These are phyloP conservation scores for Pyrgilauda ruficollis DNA, from an alignment of 2,113 vertebrate species.

Conservation along the genomic window DNA sequence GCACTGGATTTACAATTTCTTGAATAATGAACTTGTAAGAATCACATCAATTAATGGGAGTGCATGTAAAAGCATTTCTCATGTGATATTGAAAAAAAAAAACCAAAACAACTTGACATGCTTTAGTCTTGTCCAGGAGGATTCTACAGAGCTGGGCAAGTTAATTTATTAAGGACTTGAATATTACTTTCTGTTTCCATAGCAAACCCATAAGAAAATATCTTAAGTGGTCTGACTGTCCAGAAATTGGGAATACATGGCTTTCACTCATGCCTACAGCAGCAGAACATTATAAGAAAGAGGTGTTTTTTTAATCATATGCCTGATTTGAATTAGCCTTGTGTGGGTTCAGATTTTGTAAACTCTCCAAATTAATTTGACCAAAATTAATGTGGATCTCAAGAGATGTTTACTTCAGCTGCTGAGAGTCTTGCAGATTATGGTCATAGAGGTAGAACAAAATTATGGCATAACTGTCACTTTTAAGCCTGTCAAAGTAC, in stretches of 20 bases:
- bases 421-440: background rate
- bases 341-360: background rate
- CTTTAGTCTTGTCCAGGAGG: background rate
- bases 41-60: background rate
- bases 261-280: background rate
- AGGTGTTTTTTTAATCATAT: background rate
- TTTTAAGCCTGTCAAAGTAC: background rate
- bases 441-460: background rate
- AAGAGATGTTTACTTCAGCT: background rate
- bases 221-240: background rate
- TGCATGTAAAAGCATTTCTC: background rate
- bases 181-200: background rate
- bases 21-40: background rate
- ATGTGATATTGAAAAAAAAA: background rate
- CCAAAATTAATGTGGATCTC: background rate
- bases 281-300: background rate
- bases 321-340: background rate
- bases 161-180: background rate
- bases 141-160: background rate
- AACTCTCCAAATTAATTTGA: background rate
- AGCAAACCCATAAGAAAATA: background rate
- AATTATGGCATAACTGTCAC: background rate
- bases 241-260: background rate
- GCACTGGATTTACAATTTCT: background rate
- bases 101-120: accelerated